phyloP scores from a whole-genome alignment of 2,797 vertebrate species.

The Alauda arvensis region DNA sequence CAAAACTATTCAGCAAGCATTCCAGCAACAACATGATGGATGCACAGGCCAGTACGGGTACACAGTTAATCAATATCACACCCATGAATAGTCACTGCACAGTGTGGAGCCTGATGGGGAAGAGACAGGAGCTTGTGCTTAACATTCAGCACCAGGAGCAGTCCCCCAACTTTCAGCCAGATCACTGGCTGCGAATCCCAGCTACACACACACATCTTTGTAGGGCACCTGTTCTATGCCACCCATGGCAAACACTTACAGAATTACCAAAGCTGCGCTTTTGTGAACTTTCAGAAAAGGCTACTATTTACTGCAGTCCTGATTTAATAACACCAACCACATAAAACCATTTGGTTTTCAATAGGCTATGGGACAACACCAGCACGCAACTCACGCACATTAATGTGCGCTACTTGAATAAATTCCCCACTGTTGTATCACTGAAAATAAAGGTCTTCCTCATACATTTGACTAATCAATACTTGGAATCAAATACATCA shows the following conservation, averaged over 20 bases:
- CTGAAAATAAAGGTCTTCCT: not conserved
- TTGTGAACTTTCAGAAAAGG: not conserved
- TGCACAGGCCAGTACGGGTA: not conserved
- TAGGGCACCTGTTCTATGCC: rapidly evolving
- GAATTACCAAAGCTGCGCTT: not conserved
- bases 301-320: not conserved
- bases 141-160: not conserved
- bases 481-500: not conserved
- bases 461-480: slow-evolving; percentile 17
- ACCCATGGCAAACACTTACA: not conserved
- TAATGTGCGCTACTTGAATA: not conserved
- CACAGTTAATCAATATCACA: slow-evolving; percentile 4
- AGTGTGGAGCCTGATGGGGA: not conserved
- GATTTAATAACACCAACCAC: not conserved
- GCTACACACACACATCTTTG: too few species aligned
- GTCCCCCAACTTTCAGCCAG: rapidly evolving
- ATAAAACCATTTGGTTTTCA: not conserved
- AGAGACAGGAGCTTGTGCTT: rapidly evolving
- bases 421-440: not conserved
- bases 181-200: not conserved
- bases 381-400: not conserved
- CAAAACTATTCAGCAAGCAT: slow-evolving; percentile 1
- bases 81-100: not conserved
- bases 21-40: not conserved
- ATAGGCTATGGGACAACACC: not conserved